Percentiles rank a stretch among this genome's conserved stretches.
Evolutionary conservation across 2,888 invertebrate genomes (phyloP).

Genomic region (Mimas tiliae): DNA sequence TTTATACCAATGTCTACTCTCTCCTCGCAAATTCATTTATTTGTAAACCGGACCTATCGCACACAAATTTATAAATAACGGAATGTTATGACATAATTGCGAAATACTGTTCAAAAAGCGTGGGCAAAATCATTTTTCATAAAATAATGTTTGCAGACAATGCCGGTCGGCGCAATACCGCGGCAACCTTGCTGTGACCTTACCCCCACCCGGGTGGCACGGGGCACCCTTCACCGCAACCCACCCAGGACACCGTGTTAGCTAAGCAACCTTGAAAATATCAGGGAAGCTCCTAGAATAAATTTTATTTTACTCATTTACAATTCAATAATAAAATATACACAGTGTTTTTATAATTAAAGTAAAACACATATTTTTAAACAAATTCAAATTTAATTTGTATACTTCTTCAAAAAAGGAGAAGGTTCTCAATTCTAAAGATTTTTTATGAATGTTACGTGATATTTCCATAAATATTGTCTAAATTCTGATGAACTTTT

Average conservation of each 20-base stretch:
- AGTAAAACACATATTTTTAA: no score
- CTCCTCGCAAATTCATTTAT: no score
- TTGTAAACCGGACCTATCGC: neutral
- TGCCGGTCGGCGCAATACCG: constrained; percentile 56
- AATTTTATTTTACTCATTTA: constrained; percentile 44
- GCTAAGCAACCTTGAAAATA: constrained; percentile 65
- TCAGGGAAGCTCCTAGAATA: constrained; percentile 59
- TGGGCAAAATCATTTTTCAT: constrained; percentile 49
- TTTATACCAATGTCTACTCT: no score
- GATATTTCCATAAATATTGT: no score
- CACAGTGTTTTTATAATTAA: no score
- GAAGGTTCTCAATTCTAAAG: no score
- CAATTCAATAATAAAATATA: constrained; percentile 2
- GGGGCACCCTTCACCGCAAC: constrained; percentile 46
- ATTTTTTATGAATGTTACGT: no score
- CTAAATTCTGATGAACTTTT: no score
- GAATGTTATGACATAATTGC: constrained; percentile 30
- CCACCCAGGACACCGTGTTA: constrained; percentile 64
- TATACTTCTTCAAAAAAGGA: no score
- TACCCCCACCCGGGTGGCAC: constrained; percentile 49
- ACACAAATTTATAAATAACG: neutral
- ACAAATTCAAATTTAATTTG: no score
- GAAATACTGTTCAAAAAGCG: constrained; percentile 45
- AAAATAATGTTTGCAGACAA: constrained; percentile 59
- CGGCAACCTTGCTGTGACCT: constrained; percentile 70